Base-by-base conservation (phyloP, 1,140 invertebrate species). In the Cherax destructor region DNA sequence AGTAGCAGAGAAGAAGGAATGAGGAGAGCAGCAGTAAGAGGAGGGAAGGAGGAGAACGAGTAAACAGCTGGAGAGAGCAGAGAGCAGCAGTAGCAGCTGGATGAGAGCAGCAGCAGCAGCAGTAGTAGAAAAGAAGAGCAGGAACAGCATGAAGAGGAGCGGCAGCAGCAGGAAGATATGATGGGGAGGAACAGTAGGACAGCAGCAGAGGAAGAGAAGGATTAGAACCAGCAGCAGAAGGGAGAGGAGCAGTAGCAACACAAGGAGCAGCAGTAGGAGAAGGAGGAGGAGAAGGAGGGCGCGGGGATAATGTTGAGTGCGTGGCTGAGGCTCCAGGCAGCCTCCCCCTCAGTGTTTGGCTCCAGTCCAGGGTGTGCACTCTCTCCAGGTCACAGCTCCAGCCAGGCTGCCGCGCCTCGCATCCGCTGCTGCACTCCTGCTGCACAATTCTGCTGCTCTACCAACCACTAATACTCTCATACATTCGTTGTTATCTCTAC, bases 281-380 rank as follows among this genome's bases (percentile, higher is more conserved):
- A 69, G 41, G 47, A 47, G 81, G 59, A 69, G 41, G 47, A 69
- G 81, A 59, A 47, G 59, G 59, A 47, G 81, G 21, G 69, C 41
- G 16, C 81, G 59, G 81, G 47, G 59, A 83, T 52, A 83, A n/a
- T 69, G 83, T 49, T 13, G 76, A 86, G 84, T 59, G 72, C 10
- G 49, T 41, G 85, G 76, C 16, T 52, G 85, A 77, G 72, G 72
- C 79, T 87, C 85, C 85, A 87, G 85, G 76, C 85, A 78, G 85
- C 74, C 76, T 83, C 81, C 81, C 81, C 81, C 61, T 87, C 85
- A 87, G 85, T 87, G 50, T 76, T 87, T 87, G 85, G 85, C 85
- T 87, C 77, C 85, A 87, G 85, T 87, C 85, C 85, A 87, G 85
- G 85, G 85, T 24, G 85, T 79, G 85, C 85, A 76, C 85, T 87